These are phyloP conservation scores for Carassius auratus DNA, from an alignment of 2,113 vertebrate species.

Conservation along the genomic window DNA sequence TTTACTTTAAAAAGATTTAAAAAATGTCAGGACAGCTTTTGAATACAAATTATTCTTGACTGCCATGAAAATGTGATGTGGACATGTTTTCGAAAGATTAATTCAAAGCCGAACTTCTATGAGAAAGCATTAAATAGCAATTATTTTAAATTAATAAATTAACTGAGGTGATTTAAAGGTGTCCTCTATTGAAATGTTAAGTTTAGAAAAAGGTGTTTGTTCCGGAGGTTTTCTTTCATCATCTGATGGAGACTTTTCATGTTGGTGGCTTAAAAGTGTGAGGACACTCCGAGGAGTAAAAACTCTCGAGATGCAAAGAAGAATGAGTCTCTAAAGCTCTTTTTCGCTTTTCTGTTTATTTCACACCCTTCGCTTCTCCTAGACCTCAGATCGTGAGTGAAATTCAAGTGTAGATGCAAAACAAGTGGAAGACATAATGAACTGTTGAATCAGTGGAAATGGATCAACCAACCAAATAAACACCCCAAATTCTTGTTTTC, in stretches of 20 bases:
- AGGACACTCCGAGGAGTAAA: neutral
- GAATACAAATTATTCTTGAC: neutral
- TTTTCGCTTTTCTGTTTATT: neutral
- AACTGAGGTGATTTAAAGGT: constrained; percentile 16
- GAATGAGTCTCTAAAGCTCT: neutral
- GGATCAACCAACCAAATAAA: neutral
- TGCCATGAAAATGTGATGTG: neutral
- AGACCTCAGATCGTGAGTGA: neutral
- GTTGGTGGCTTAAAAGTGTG: neutral
- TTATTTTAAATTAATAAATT: neutral
- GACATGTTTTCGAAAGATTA: neutral
- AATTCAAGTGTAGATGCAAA: neutral
- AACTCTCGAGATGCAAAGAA: neutral
- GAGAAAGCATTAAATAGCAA: neutral
- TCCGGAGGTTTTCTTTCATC: neutral
- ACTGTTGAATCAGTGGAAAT: neutral
- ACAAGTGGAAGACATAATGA: neutral
- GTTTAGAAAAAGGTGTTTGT: neutral
- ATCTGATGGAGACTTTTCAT: constrained; percentile 14
- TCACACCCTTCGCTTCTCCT: neutral
- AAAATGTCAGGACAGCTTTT: neutral
- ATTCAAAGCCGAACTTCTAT: neutral
- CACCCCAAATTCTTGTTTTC: neutral
- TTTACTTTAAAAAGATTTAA: too few relatives aligned
- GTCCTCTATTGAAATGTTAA: neutral